These are phyloP conservation scores for Sebastes trivittatus DNA, from an alignment of 2,797 vertebrate genomes.

Conservation along the genomic window DNA sequence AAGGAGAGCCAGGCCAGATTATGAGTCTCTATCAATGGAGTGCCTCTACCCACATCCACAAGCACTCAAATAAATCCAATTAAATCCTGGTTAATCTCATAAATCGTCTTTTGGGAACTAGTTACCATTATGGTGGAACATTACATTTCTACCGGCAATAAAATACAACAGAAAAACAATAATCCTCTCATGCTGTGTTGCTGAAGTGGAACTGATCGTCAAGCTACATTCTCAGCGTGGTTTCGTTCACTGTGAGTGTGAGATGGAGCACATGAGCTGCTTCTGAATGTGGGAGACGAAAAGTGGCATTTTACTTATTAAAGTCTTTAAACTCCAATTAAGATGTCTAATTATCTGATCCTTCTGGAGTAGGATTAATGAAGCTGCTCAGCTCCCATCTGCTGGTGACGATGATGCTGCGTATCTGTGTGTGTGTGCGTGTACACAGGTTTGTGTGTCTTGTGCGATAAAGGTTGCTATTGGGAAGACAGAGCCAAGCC, in stretches of 20 bases:
- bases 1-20: background rate
- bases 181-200: background rate
- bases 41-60: background rate
- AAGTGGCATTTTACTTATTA: conserved; percentile 55
- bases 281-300: conserved; percentile 15
- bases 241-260: background rate
- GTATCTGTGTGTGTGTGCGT: background rate
- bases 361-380: conserved; percentile 68
- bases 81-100: conserved; percentile 11
- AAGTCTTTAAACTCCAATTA: conserved; percentile 72
- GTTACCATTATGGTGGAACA: background rate
- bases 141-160: background rate
- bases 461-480: conserved; percentile 12
- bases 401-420: conserved; percentile 45
- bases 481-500: conserved; percentile 3
- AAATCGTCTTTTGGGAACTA: background rate
- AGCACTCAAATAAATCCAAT: conserved; percentile 27
- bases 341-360: conserved; percentile 68
- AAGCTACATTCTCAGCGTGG: background rate
- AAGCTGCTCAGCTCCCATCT: conserved; percentile 66
- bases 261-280: background rate
- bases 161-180: conserved; percentile 2
- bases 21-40: background rate
- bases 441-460: background rate
- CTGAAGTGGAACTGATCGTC: conserved; percentile 23